Base-by-base conservation (phyloP, 2,797 vertebrate genomes). In the Novumbra hubbsi region DNA sequence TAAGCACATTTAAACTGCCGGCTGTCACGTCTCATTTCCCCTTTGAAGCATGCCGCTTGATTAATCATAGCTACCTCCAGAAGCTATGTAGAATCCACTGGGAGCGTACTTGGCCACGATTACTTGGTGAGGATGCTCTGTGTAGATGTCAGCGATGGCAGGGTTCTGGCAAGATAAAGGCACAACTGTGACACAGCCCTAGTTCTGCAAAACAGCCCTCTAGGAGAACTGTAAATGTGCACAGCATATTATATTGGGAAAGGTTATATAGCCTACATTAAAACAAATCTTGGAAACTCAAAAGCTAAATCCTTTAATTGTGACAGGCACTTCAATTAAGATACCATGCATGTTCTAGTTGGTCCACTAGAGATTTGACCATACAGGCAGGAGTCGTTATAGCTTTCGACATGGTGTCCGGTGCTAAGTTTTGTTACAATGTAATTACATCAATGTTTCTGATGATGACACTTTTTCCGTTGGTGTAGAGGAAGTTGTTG, bases 31-130 rank as follows among this genome's bases (percentile, higher is more conserved):
- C 15, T 19, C 30, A 16, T 32, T 24, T 3, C 63, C 30, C 17
- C 27, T 57, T 21, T 65, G 16, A 17, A 57, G 6, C 30, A 12
- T 50, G 30, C 27, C 15, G 27, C 16, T 28, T 24, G 28, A 69
- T 9, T 34, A 14, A 30, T 48, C 2, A 74, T 45, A 76, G 16
- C 75, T 94, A 99, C 98, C 98, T 96, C 96, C 98, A 24, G 98
- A 99, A n/a, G 97, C 98, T 34, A 99, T 93, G 93, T 99, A 99
- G 92, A 94, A 99, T 28, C 97, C 97, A 73, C 96, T 98, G 82
- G 98, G 98, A 1, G 96, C 87, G 12, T 99, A 99, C 84, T 97
- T 98, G 80, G 98, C 98, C 82, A 97, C 98, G 48, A 90, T 91
- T n/a, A 96, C 97, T 69, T 87, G 91, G 82, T 98, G 96, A 57